A percentile compares a stretch with the other conserved stretches of the same genome.
Conservation (phyloP, 2,888 invertebrate species). For the Dryococelus australis region DNA sequence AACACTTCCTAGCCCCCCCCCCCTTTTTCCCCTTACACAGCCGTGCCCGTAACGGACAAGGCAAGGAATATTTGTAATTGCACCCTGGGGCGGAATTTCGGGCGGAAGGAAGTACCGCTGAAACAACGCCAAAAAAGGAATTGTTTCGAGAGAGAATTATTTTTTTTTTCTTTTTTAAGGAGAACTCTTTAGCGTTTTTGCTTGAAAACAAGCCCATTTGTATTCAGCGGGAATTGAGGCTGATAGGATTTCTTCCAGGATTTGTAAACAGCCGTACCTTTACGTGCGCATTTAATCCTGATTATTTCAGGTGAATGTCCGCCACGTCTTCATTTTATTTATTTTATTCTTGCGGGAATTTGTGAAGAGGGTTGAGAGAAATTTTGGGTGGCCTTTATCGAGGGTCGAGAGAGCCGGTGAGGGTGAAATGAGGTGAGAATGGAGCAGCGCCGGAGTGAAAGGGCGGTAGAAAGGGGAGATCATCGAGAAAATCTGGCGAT, state of each 20-base stretch:
- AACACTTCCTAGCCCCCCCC: constrained; percentile 39
- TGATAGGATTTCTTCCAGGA: neutral
- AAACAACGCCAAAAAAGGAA: neutral
- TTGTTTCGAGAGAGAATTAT: neutral
- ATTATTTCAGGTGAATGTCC: neutral
- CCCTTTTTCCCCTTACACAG: neutral
- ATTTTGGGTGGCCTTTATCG: too few species aligned
- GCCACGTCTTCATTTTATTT: neutral
- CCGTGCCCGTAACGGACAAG: neutral
- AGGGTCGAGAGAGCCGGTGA: too few species aligned
- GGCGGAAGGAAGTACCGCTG: neutral
- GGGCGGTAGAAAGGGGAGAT: too few species aligned
- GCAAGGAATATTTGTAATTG: constrained; percentile 35
- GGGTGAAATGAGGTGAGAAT: too few species aligned
- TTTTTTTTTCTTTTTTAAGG: too few species aligned
- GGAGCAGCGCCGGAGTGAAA: too few species aligned
- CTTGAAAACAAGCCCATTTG: neutral
- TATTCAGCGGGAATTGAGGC: neutral
- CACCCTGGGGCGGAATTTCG: neutral
- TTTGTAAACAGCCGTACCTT: neutral
- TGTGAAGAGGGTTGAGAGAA: too few species aligned
- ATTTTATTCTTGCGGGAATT: neutral
- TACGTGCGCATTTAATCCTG: neutral
- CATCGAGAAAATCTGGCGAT: too few species aligned
- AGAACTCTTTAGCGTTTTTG: too few species aligned